A percentile compares a stretch with the other conserved stretches of the same genome.
Evolutionary conservation across 2,797 vertebrate species (phyloP).

Genomic region (Typhlichthys subterraneus): DNA sequence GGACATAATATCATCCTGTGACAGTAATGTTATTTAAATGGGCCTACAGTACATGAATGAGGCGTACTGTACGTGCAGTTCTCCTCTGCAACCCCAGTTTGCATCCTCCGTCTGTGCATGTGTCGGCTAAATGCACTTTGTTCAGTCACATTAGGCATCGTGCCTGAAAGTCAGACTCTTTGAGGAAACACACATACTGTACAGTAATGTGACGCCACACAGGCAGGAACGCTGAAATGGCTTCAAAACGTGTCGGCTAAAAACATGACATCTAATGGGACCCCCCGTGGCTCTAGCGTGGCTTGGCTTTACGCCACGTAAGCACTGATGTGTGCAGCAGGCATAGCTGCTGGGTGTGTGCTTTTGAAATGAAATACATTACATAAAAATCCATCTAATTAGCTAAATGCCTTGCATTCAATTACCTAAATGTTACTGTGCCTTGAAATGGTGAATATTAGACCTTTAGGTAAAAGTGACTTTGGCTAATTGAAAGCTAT

Average conservation of each 20-base stretch:
- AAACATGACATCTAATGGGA: slow-evolving; percentile 25
- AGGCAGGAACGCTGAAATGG: slow-evolving; percentile 18
- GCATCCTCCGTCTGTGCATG: no score
- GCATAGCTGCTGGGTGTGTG: background rate
- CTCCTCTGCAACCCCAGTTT: no score
- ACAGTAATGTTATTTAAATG: no score
- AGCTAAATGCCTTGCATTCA: no score
- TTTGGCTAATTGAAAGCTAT: no score
- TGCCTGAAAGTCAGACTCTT: slow-evolving; percentile 22
- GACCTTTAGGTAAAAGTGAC: no score
- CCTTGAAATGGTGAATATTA: no score
- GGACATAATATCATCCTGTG: no score
- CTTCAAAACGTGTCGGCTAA: slow-evolving; percentile 22
- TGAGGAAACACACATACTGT: slow-evolving; percentile 15
- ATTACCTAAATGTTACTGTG: no score
- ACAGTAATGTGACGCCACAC: slow-evolving; percentile 26
- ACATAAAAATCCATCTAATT: no score
- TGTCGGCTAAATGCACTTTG: slow-evolving; percentile 26
- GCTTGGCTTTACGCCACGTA: slow-evolving; percentile 20
- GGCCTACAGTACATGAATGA: no score
- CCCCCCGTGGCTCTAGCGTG: background rate
- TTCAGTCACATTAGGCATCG: slow-evolving; percentile 1
- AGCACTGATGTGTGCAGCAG: slow-evolving; percentile 18
- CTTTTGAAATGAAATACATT: background rate
- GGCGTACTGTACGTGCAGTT: no score